Base-by-base conservation (phyloP, 1,140 invertebrate species). In the Drosophila lacertosa region DNA sequence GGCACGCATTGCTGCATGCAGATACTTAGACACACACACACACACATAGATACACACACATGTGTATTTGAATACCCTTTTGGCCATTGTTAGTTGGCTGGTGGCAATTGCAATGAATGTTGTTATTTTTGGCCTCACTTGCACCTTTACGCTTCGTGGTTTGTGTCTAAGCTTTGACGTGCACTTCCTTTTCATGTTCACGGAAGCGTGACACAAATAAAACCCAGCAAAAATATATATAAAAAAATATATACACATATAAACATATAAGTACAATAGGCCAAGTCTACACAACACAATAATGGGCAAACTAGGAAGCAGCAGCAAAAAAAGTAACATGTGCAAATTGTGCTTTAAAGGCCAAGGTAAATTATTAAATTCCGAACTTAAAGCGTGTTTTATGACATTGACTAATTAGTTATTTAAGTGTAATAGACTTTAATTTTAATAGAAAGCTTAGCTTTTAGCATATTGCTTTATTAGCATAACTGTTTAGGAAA, bases 121-220 rank as follows among this genome's bases (percentile, higher is more conserved):
- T 88, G 82, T 78, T 88, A 76, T 74, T 88, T 88, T 76, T 69
- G 77, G 82, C 83, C 77, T 88, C 82, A 89, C 78, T 88, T 88
- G 82, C 82, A 88, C 82, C 82, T 88, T 88, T 88, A 88, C 82
- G 82, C 77, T 89, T 78, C 80, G 80, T 89, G 71, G 77, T 77
- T 80, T 89, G 86, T 84, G 86, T 89, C 86, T 89, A 86, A 78
- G 84, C 86, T 89, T 89, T 89, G 86, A 89, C 86, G 86, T 78
- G 78, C 68, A 89, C 86, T 89, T 89, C 86, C 84, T 89, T 89
- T 89, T 89, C 84, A 89, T 80, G 82, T 82, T 75, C 59, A 75
- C 64, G 75, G 65, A 88, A 73, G 74, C 82, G 78, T 88, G 71
- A 72, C 77, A 70, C 53, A 69, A 67, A 58, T 53, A 74, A 82